These are phyloP conservation scores for Cynoglossus semilaevis DNA, from an alignment of 2,113 vertebrate genomes.

Conservation along the genomic window DNA sequence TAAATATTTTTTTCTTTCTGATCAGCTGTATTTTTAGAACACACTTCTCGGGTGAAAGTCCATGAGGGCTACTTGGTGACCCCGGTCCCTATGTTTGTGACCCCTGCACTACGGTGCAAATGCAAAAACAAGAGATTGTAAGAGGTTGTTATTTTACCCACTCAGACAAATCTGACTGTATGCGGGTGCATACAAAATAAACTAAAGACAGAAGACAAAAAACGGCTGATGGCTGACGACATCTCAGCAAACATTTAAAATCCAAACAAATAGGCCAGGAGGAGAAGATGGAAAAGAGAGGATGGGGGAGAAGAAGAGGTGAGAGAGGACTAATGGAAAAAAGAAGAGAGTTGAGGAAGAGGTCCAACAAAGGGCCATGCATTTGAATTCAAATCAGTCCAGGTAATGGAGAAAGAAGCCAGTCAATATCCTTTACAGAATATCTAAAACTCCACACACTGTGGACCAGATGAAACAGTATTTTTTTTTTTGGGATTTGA, in stretches of 20 bases:
- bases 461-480: slow-evolving; percentile 4
- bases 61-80: too few relatives aligned
- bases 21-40: slow-evolving; percentile 2
- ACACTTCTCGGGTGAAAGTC: too few relatives aligned
- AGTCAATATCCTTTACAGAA: background rate
- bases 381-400: slow-evolving; percentile 30
- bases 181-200: too few relatives aligned
- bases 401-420: slow-evolving; percentile 20
- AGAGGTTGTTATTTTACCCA: too few relatives aligned
- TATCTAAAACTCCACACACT: slow-evolving; percentile 10
- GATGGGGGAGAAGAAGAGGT: background rate
- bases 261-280: too few relatives aligned
- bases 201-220: too few relatives aligned
- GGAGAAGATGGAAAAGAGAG: background rate
- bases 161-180: too few relatives aligned
- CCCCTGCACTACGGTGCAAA: too few relatives aligned
- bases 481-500: too few relatives aligned
- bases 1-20: background rate
- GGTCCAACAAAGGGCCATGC: background rate
- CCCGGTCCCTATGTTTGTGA: too few relatives aligned
- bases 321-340: slow-evolving; percentile 8
- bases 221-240: background rate
- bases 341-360: background rate
- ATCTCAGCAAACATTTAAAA: background rate
- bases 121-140: too few relatives aligned